Base-by-base conservation (phyloP, 1,140 invertebrate genomes). In the Pantala flavescens region DNA sequence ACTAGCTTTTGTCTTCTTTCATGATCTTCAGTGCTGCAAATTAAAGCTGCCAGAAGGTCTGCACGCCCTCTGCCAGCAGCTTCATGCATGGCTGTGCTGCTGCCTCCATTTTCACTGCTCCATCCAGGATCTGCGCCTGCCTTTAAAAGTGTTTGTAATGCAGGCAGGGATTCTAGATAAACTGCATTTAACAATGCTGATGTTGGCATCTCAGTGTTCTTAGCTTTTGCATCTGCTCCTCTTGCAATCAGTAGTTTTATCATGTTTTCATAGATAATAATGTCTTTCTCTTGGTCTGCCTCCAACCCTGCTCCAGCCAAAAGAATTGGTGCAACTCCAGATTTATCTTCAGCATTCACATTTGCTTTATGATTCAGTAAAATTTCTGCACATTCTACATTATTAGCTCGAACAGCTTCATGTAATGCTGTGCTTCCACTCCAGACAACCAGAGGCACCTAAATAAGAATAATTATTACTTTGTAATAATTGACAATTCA, bases 181-280 rank as follows among this genome's bases (percentile, higher is more conserved):
- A 82, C 84, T 36, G 86, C 84, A 76, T 85, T 78, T 77, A 86
- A 83, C 63, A 87, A 78, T 70, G 85, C 82, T 11, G 85, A 85
- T 23, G 75, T 78, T 14, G 77, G 75, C 42, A 79, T 78, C 23
- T 78, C 75, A 7, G 77, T 74, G 43, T 79, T 77, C 28, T 77
- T 74, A 24, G 75, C 78, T 73, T 79, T 79, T 19, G 79, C 77
- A 24, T 78, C 71, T 43, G 79, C 79, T 0, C 80, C 80, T 3
- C 73, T 72, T 23, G 49, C 76, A 36, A 80, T 72, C 12, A 81
- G 74, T 7, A 77, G n/a, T 24, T 75, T 70, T 10, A 79, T 76
- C 14, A 77, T 75, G 42, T 76, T 71, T 24, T 77, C 75, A 72
- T 77, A 79, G 9, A 5, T 36, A 36, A 36, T 5, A 36, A 36